phyloP scores from a whole-genome alignment of 1,140 invertebrate genomes.

The Mamestra configurata region DNA sequence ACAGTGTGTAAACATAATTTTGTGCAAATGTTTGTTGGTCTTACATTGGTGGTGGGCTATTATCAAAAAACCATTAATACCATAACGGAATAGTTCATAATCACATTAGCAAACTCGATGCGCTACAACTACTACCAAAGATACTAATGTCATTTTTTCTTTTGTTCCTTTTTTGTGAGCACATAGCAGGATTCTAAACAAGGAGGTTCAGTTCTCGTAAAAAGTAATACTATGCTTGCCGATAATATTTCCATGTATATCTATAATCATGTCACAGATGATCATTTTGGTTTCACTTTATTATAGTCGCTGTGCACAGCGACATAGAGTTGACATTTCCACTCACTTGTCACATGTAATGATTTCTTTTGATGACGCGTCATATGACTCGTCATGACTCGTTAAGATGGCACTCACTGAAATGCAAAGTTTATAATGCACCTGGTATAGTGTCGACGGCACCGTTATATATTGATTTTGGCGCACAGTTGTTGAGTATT shows the following conservation, averaged over 20 bases:
- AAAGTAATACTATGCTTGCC: slow-evolving; percentile 85
- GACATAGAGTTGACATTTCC: slow-evolving; percentile 80
- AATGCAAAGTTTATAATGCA: slow-evolving; percentile 89
- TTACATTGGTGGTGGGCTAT: slow-evolving; percentile 71
- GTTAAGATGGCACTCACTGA: slow-evolving; percentile 89
- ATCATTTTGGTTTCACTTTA: slow-evolving; percentile 74
- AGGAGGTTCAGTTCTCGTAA: slow-evolving; percentile 86
- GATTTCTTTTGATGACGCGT: slow-evolving; percentile 87
- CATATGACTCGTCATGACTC: slow-evolving; percentile 65
- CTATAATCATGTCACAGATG: slow-evolving; percentile 62
- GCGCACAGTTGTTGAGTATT: slow-evolving; percentile 89
- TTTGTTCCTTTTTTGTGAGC: slow-evolving; percentile 84
- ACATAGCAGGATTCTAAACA: slow-evolving; percentile 86
- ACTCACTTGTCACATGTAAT: slow-evolving; percentile 91
- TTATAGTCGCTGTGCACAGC: slow-evolving; percentile 65
- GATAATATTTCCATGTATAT: slow-evolving; percentile 78
- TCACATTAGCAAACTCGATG: slow-evolving; percentile 54
- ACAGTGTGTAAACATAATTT: slow-evolving; percentile 57
- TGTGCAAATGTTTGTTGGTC: slow-evolving; percentile 65
- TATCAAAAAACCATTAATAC: slow-evolving; percentile 54
- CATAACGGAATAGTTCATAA: slow-evolving; percentile 56
- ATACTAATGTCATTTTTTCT: slow-evolving; percentile 86
- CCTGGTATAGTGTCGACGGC: slow-evolving; percentile 90
- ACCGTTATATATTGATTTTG: slow-evolving; percentile 89
- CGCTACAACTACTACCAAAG: slow-evolving; percentile 68